A percentile compares a stretch with the other conserved stretches of the same genome.
phyloP scores from a whole-genome alignment of 2,113 vertebrate genomes.

The Podiceps cristatus region DNA sequence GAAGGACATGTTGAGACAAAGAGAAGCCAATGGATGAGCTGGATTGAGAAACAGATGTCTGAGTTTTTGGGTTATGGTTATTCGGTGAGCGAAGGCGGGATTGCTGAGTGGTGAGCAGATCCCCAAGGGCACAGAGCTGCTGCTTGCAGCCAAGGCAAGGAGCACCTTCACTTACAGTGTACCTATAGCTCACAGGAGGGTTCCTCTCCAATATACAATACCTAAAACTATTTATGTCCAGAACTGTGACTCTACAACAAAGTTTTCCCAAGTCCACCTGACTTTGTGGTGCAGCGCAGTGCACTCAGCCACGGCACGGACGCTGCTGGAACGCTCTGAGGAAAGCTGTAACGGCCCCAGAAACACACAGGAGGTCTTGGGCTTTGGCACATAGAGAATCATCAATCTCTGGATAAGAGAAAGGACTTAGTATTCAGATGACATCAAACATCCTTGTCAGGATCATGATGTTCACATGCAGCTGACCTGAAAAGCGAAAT shows the following conservation, averaged over 20 bases:
- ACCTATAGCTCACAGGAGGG: background rate
- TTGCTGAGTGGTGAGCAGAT: background rate
- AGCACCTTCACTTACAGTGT: background rate
- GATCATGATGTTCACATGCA: background rate
- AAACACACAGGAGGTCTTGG: background rate
- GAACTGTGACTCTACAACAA: background rate
- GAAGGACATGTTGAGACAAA: background rate
- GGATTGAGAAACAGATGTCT: background rate
- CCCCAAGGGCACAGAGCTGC: background rate
- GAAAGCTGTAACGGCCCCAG: background rate
- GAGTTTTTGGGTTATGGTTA: background rate
- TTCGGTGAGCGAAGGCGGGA: accelerated
- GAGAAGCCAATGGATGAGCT: background rate
- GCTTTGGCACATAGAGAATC: background rate
- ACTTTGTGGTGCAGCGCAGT: background rate
- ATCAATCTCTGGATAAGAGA: background rate
- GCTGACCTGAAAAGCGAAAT: slow-evolving; percentile 61
- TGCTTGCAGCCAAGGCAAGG: accelerated
- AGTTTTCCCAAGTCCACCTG: background rate
- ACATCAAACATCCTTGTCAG: slow-evolving; percentile 52
- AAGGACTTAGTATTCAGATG: background rate
- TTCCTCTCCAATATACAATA: background rate
- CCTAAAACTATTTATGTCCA: background rate
- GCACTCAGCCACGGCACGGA: background rate
- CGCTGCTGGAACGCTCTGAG: background rate